These are phyloP conservation scores for Brachynemurus nebulosus DNA, from an alignment of 2,888 invertebrate genomes.

Conservation along the genomic window DNA sequence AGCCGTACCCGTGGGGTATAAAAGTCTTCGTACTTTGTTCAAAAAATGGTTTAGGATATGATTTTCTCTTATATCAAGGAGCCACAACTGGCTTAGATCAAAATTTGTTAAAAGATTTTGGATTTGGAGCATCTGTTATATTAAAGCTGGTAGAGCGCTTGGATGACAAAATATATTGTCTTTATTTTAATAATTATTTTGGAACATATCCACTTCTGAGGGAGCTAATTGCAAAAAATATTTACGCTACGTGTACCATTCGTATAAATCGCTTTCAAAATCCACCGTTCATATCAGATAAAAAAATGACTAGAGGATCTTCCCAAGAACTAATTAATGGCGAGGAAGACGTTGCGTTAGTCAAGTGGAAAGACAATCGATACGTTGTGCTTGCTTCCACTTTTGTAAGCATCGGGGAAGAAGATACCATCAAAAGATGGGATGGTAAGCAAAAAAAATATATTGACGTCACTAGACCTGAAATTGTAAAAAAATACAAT, in stretches of 20 bases:
- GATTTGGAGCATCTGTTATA: background rate
- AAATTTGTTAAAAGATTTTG: background rate
- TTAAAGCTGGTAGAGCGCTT: background rate
- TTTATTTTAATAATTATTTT: constrained; percentile 2
- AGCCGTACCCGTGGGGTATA: constrained; percentile 21
- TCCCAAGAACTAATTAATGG: constrained; percentile 9
- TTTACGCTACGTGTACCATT: constrained; percentile 1
- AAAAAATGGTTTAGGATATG: constrained; percentile 18
- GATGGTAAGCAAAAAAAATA: constrained; percentile 12
- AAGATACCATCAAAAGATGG: constrained; percentile 14
- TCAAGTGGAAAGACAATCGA: constrained; percentile 16
- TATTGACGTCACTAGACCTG: constrained; percentile 12
- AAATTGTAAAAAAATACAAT: constrained; percentile 12
- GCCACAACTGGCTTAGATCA: background rate
- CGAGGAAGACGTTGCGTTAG: constrained; percentile 13
- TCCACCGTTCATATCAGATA: constrained; percentile 11
- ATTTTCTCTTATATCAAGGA: constrained; percentile 23
- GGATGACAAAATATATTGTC: background rate
- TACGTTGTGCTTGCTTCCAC: constrained; percentile 13
- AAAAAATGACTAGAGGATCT: constrained; percentile 13
- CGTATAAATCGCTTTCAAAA: constrained; percentile 5
- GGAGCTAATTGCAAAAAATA: background rate
- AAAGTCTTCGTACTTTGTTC: constrained; percentile 21
- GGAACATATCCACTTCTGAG: background rate
- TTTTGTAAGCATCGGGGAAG: constrained; percentile 14